Evolutionary conservation across 2,797 vertebrate genomes (phyloP).

Genomic region (Phataginus tricuspis): DNA sequence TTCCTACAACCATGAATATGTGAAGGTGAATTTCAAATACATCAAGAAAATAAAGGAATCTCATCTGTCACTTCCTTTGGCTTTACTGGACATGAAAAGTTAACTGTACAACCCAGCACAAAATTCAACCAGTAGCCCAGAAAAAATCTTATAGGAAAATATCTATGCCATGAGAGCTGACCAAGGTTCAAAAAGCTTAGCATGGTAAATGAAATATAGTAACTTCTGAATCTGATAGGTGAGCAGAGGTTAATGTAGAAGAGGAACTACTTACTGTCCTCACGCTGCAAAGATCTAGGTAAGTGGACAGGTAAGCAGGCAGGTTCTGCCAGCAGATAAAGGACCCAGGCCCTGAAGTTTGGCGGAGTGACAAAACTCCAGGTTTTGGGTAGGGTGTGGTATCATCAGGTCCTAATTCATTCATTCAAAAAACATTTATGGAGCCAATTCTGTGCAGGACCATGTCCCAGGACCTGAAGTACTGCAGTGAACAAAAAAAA

Average conservation of each 20-base stretch:
- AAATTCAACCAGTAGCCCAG: background rate
- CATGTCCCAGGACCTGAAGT: background rate
- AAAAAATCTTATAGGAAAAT: background rate
- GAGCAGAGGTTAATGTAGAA: background rate
- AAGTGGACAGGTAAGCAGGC: background rate
- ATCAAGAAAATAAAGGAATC: background rate
- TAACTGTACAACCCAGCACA: background rate
- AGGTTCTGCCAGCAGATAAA: background rate
- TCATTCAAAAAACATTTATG: background rate
- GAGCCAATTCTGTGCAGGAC: background rate
- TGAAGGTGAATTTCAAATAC: conserved; percentile 1
- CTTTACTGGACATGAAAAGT: background rate
- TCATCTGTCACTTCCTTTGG: background rate
- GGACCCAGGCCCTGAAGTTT: background rate
- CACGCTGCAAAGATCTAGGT: background rate
- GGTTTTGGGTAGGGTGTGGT: background rate
- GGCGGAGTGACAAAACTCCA: background rate
- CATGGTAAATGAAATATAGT: background rate
- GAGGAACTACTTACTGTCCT: background rate
- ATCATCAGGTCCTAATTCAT: background rate
- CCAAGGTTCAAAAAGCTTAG: conserved; percentile 7
- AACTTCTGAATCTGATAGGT: background rate
- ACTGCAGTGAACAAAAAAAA: background rate
- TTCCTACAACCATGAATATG: background rate
- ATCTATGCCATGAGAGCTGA: background rate